Conservation (phyloP, 2,113 vertebrate species). For the Hemicordylus capensis region DNA sequence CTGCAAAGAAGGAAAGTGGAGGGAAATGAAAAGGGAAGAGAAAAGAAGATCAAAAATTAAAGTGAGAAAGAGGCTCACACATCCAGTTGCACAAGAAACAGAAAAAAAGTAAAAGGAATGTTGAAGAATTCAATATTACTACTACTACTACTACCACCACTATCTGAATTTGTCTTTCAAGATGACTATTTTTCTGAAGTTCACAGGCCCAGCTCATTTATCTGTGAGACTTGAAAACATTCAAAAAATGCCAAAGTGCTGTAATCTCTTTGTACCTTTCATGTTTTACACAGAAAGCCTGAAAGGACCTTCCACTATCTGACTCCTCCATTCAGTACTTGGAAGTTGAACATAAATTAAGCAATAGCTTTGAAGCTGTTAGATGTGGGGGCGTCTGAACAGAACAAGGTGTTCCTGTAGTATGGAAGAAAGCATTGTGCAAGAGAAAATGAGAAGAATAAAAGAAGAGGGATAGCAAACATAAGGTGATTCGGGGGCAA, state of each 20-base stretch:
- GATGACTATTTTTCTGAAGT: conserved; percentile 50
- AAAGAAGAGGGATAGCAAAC: not conserved
- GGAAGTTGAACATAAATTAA: conserved; percentile 66
- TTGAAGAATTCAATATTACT: too few relatives aligned
- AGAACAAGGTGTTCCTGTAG: conserved; percentile 54
- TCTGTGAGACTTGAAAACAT: conserved; percentile 49
- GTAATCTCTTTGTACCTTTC: conserved; percentile 62
- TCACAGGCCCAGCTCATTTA: conserved; percentile 49
- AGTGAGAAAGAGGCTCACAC: not conserved
- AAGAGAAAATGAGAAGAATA: not conserved
- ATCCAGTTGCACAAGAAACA: not conserved
- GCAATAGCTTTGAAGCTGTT: conserved; percentile 57
- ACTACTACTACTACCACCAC: too few relatives aligned
- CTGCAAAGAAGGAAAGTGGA: not conserved
- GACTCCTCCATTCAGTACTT: conserved; percentile 50
- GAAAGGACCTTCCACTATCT: conserved; percentile 45
- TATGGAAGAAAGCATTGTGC: not conserved
- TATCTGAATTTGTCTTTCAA: conserved; percentile 43
- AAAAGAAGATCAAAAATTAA: not conserved
- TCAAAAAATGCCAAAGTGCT: conserved; percentile 56
- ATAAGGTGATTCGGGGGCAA: not conserved
- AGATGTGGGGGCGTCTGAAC: conserved; percentile 22
- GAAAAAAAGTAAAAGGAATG: conserved; percentile 29
- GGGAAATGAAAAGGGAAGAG: not conserved
- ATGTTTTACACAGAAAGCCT: conserved; percentile 60